A percentile compares a stretch with the other conserved stretches of the same genome.
These are phyloP conservation scores for Spatula versicolor DNA, from an alignment of 2,797 vertebrate species.

Conservation along the genomic window DNA sequence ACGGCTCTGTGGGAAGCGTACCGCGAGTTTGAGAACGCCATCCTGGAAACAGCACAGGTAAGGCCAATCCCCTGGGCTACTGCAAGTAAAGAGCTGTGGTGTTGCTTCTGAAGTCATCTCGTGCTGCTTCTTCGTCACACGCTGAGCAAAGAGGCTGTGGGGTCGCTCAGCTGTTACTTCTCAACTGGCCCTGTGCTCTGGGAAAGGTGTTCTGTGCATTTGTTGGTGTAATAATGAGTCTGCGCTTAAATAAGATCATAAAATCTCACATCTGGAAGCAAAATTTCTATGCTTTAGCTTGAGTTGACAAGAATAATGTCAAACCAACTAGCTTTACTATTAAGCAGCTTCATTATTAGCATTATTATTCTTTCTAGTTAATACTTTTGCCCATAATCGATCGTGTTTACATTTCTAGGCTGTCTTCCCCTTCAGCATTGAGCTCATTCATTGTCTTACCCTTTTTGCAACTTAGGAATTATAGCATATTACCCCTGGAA, in stretches of 20 bases:
- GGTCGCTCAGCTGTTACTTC: neutral
- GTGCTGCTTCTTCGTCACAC: neutral
- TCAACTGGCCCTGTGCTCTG: neutral
- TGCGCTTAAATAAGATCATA: neutral
- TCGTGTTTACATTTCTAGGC: neutral
- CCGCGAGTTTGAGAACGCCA: slow-evolving; percentile 95
- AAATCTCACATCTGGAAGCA: neutral
- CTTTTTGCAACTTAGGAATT: neutral
- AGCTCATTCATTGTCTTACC: neutral
- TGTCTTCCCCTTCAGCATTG: neutral
- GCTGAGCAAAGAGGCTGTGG: fast-evolving
- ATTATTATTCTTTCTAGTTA: neutral
- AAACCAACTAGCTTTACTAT: neutral
- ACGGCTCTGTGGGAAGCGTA: slow-evolving; percentile 93
- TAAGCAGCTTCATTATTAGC: neutral
- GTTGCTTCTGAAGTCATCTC: neutral
- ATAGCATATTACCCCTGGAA: neutral
- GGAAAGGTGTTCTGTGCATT: neutral
- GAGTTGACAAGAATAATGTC: neutral
- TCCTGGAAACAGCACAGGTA: slow-evolving; percentile 93
- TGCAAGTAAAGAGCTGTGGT: neutral
- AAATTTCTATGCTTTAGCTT: neutral
- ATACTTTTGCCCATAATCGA: neutral
- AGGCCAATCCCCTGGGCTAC: neutral
- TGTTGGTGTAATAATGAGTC: neutral